These are phyloP conservation scores for Amiota mariae DNA, from an alignment of 2,888 invertebrate genomes.

Conservation along the genomic window DNA sequence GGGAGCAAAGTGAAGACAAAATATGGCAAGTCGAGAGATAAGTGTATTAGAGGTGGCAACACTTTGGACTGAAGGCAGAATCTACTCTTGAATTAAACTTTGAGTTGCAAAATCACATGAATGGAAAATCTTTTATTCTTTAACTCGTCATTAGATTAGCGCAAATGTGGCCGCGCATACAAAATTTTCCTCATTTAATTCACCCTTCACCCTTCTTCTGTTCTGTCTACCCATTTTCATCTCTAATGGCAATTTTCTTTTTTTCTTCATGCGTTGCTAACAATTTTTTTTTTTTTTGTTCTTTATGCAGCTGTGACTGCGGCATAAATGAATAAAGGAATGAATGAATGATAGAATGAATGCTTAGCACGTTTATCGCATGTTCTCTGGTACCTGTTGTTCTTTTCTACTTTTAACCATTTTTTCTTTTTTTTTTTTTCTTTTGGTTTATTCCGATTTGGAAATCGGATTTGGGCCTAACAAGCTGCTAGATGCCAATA, in stretches of 20 bases:
- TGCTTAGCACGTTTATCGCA: constrained; percentile 41
- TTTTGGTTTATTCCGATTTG: too few relatives aligned
- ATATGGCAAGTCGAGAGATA: constrained; percentile 27
- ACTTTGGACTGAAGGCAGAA: background rate
- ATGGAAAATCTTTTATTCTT: constrained; percentile 63
- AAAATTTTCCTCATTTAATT: constrained; percentile 42
- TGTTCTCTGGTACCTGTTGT: constrained; percentile 55
- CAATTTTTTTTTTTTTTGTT: too few relatives aligned
- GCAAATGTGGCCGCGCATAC: constrained; percentile 65
- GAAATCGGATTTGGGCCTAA: constrained; percentile 23
- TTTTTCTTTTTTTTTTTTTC: too few relatives aligned
- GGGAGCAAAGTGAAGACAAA: background rate
- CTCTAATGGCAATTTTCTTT: background rate
- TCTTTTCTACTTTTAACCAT: constrained; percentile 25
- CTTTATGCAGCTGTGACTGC: background rate
- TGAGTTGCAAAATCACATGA: constrained; percentile 42
- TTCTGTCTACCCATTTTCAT: background rate
- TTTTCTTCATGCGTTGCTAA: background rate
- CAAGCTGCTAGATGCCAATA: background rate
- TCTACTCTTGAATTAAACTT: background rate
- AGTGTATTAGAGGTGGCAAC: constrained; percentile 20
- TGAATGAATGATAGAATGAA: background rate
- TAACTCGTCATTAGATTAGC: constrained; percentile 66
- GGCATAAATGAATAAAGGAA: too few relatives aligned
- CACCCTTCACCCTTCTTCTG: background rate